Evolutionary conservation across 2,797 vertebrate genomes (phyloP).

Genomic region (Antennarius maculatus): DNA sequence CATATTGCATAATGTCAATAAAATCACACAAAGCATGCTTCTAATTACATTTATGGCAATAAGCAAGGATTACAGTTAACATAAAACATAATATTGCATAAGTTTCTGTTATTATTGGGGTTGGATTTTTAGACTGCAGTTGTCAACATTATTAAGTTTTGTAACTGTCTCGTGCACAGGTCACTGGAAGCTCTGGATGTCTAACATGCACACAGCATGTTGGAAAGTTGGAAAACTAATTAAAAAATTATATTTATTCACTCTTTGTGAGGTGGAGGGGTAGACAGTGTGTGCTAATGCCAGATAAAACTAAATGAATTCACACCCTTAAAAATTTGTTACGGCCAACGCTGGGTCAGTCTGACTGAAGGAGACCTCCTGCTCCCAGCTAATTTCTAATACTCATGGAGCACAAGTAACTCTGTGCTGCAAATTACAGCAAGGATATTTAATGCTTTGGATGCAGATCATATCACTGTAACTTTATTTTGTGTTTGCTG

Average conservation of each 20-base stretch:
- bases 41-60: constrained; percentile 2
- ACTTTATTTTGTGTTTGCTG: not conserved
- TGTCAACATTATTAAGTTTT: no score
- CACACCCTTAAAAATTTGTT: not conserved
- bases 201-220: no score
- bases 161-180: no score
- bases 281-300: not conserved
- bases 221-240: not conserved
- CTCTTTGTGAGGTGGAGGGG: no score
- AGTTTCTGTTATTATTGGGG: no score
- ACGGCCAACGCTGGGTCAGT: not conserved
- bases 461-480: not conserved
- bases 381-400: no score
- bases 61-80: constrained; percentile 16
- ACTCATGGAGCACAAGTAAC: not conserved
- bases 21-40: constrained; percentile 17
- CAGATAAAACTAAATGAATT: not conserved
- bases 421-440: not conserved
- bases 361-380: no score
- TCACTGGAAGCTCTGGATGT: no score
- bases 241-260: not conserved
- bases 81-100: not conserved
- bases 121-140: no score
- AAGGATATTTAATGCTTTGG: not conserved
- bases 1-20: constrained; percentile 19